phyloP scores from a whole-genome alignment of 2,888 invertebrate species.

The Cantharis rustica region DNA sequence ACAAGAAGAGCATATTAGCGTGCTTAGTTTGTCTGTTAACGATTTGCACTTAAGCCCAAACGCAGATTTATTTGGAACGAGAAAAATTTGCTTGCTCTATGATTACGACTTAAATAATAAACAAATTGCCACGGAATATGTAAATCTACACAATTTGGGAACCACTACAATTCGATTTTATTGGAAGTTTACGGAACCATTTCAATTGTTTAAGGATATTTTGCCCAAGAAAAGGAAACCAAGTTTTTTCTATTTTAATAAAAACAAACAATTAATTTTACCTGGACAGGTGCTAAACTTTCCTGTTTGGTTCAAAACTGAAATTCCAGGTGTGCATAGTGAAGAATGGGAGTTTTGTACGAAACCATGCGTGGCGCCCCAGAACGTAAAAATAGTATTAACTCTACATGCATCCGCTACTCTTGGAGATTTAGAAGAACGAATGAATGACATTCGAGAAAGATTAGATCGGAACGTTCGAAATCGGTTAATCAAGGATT shows the following conservation, averaged over 20 bases:
- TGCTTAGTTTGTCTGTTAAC: conserved; percentile 3
- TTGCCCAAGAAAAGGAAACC: conserved; percentile 46
- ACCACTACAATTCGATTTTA: conserved; percentile 58
- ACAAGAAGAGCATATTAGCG: not conserved
- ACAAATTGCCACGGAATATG: conserved; percentile 40
- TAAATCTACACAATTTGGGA: conserved; percentile 59
- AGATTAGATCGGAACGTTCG: conserved; percentile 29
- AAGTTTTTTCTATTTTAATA: conserved; percentile 60
- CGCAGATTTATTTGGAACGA: not conserved
- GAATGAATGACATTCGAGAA: conserved; percentile 41
- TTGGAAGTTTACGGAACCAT: conserved; percentile 54
- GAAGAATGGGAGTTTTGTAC: conserved; percentile 61
- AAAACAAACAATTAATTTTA: conserved; percentile 59
- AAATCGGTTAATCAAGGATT: conserved; percentile 30
- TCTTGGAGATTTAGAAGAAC: conserved; percentile 46
- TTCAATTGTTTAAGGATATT: conserved; percentile 42
- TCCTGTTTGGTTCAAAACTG: conserved; percentile 58
- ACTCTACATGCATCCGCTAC: conserved; percentile 54
- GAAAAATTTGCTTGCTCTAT: conserved; percentile 21
- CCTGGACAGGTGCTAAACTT: conserved; percentile 59
- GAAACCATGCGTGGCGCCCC: conserved; percentile 54
- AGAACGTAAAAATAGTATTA: conserved; percentile 49
- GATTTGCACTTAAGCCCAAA: not conserved
- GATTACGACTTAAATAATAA: conserved; percentile 17
- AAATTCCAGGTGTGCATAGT: conserved; percentile 51